Percentiles rank a stretch among this genome's conserved stretches.
Conservation (phyloP, 37 sponge, comb jelly and placozoan species). For the Beroe ovata region DNA sequence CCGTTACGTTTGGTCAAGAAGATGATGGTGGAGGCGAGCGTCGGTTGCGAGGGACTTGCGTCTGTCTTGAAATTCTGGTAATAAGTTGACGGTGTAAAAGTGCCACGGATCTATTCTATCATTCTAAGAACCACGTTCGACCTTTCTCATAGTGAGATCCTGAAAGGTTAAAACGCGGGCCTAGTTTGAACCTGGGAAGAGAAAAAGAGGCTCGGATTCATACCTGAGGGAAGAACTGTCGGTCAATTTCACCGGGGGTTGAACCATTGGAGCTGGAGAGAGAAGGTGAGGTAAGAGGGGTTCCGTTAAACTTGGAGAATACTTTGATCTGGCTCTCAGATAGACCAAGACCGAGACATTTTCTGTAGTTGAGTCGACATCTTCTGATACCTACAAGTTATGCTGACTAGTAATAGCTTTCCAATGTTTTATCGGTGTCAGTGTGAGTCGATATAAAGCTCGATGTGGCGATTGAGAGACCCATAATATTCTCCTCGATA, state of each 20-base stretch:
- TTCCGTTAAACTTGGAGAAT: conserved; percentile 67
- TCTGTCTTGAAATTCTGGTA: conserved; percentile 51
- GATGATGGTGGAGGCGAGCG: conserved; percentile 44
- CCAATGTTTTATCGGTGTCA: no score
- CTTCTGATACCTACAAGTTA: conserved; percentile 3
- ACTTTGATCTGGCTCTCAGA: conserved; percentile 54
- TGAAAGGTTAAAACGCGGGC: no score
- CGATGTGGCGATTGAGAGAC: background rate
- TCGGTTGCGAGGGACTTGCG: conserved; percentile 55
- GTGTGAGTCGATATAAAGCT: no score
- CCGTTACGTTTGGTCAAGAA: conserved; percentile 53
- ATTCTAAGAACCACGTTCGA: no score
- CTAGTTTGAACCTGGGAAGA: no score
- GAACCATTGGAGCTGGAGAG: conserved; percentile 67
- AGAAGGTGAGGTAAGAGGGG: conserved; percentile 65
- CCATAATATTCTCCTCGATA: background rate
- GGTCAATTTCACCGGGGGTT: conserved; percentile 12
- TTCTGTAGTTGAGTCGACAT: conserved; percentile 53
- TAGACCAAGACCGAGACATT: conserved; percentile 50
- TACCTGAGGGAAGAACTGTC: conserved; percentile 66
- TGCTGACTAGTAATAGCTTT: no score
- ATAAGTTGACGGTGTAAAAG: no score
- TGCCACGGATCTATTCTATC: no score
- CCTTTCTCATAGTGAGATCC: no score
- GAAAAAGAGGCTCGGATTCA: no score